phyloP scores from a whole-genome alignment of 2,797 vertebrate genomes.

The Champsocephalus gunnari region DNA sequence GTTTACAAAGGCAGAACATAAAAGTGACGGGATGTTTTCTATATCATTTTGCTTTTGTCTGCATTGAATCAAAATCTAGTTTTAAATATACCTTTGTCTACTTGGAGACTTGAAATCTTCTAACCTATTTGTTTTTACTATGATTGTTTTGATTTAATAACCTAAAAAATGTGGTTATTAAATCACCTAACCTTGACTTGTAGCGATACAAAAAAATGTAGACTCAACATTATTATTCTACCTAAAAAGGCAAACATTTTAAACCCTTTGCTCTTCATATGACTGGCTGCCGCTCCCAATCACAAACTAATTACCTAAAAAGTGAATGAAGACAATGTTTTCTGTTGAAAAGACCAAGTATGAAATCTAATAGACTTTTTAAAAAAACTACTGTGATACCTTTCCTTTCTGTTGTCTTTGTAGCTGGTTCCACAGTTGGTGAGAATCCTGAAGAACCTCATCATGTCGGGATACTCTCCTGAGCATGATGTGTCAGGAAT shows the following conservation, averaged over 20 bases:
- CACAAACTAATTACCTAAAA: conserved; percentile 15
- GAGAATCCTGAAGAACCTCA: conserved; percentile 99
- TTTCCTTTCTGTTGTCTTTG: conserved; percentile 66
- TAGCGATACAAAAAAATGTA: no score
- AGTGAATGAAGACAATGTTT: conserved; percentile 10
- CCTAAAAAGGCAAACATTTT: conserved; percentile 10
- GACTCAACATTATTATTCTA: conserved; percentile 8
- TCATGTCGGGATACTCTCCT: conserved; percentile 99
- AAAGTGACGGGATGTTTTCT: background rate
- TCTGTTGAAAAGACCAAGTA: conserved; percentile 9
- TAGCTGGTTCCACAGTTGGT: conserved; percentile 99
- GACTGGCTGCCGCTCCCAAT: conserved; percentile 22
- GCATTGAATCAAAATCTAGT: background rate
- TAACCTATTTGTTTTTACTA: background rate
- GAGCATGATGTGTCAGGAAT: conserved; percentile 99
- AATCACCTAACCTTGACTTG: conserved; percentile 1
- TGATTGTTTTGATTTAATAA: conserved; percentile 41
- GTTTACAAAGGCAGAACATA: background rate
- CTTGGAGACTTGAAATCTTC: background rate
- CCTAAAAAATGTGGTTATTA: background rate
- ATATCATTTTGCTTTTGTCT: background rate
- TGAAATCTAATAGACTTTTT: conserved; percentile 8
- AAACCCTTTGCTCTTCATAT: conserved; percentile 29
- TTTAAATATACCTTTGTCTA: background rate
- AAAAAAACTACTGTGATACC: conserved; percentile 53